A percentile compares a stretch with the other conserved stretches of the same genome.
These are phyloP conservation scores for Anas platyrhynchos DNA, from an alignment of 2,113 vertebrate species.

Conservation along the genomic window DNA sequence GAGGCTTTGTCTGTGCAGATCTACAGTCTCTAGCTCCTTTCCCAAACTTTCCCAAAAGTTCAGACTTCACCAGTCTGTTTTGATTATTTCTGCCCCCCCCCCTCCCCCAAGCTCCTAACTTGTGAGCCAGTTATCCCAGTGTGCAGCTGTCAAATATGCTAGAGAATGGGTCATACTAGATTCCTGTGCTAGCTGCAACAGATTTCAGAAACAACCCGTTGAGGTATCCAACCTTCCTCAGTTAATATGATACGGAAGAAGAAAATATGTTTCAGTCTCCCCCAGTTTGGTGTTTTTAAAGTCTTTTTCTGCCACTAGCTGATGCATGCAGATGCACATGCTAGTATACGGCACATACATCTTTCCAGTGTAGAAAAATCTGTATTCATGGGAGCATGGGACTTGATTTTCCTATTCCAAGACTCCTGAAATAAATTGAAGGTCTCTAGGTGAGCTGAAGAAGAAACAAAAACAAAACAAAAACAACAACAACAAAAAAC, in stretches of 20 bases:
- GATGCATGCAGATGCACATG: not conserved
- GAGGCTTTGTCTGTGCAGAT: not conserved
- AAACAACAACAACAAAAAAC: not conserved
- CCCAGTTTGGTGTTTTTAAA: not conserved
- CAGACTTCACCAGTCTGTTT: not conserved
- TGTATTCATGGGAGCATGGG: not conserved
- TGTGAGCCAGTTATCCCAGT: not conserved
- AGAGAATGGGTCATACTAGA: not conserved
- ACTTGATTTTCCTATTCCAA: not conserved
- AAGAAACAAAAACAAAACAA: not conserved
- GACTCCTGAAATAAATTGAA: not conserved
- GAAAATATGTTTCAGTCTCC: not conserved
- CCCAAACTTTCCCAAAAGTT: not conserved
- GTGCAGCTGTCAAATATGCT: rapidly evolving
- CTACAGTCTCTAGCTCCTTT: not conserved
- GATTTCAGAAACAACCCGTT: not conserved
- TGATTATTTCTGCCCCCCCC: not conserved
- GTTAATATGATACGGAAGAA: not conserved
- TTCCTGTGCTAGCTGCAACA: not conserved
- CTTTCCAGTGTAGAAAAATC: not conserved
- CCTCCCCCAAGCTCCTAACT: too few species aligned
- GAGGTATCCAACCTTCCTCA: not conserved
- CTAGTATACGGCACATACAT: rapidly evolving
- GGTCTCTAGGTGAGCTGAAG: not conserved
- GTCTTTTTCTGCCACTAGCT: not conserved